phyloP scores from a whole-genome alignment of 2,113 vertebrate species.

The Scophthalmus maximus region DNA sequence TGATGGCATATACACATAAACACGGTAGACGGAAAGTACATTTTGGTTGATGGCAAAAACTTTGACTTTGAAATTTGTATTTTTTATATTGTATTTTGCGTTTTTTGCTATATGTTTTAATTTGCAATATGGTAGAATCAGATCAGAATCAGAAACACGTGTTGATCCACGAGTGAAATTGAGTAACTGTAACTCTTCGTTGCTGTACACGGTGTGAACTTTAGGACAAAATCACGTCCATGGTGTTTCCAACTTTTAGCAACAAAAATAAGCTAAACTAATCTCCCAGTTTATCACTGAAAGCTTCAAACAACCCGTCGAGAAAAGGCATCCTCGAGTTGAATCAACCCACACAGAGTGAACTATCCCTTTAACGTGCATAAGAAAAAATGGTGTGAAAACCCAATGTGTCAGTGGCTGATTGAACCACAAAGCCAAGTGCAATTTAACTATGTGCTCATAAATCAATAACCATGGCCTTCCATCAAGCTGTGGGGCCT shows the following conservation, averaged over 20 bases:
- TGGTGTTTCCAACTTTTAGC: neutral
- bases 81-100: no score
- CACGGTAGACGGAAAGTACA: no score
- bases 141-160: no score
- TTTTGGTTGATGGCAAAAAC: no score
- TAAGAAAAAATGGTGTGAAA: constrained; percentile 24
- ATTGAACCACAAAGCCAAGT: constrained; percentile 66
- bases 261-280: neutral
- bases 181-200: no score
- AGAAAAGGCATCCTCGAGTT: constrained; percentile 3
- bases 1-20: no score
- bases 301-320: constrained; percentile 18
- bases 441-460: constrained; percentile 61
- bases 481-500: constrained; percentile 61
- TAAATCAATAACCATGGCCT: constrained; percentile 73
- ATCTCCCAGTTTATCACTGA: neutral
- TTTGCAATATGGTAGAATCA: no score
- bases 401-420: constrained; percentile 53
- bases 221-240: no score
- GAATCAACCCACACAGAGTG: neutral
- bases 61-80: no score
- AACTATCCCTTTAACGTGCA: constrained; percentile 19
- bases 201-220: no score
- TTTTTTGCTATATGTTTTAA: no score
- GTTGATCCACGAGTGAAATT: no score